Evolutionary conservation across 2,113 vertebrate genomes (phyloP).

Genomic region (Antechinus stuartii): DNA sequence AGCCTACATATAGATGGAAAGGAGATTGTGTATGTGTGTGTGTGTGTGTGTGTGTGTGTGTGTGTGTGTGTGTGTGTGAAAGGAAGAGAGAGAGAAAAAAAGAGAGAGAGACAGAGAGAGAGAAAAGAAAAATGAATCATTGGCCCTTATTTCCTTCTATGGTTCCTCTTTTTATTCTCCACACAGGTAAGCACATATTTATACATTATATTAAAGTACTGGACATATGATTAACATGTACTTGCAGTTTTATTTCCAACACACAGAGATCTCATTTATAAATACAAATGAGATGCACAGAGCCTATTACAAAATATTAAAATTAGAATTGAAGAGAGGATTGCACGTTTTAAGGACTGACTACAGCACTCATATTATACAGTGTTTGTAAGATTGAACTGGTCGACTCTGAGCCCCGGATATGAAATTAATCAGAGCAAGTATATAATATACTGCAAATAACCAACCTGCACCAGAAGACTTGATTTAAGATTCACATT

Average conservation of each 20-base stretch:
- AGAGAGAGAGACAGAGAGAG: background rate
- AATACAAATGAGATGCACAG: conserved; percentile 73
- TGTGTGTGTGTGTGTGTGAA: no score
- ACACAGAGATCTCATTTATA: conserved; percentile 62
- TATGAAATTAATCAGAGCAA: conserved; percentile 66
- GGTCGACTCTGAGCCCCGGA: conserved; percentile 31
- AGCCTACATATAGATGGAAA: conserved; percentile 24
- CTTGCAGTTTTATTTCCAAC: conserved; percentile 67
- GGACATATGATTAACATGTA: conserved; percentile 48
- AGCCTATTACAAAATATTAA: conserved; percentile 75
- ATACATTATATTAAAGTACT: conserved; percentile 13
- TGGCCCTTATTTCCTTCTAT: conserved; percentile 41
- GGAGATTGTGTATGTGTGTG: no score
- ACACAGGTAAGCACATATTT: conserved; percentile 60
- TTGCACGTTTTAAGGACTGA: conserved; percentile 61
- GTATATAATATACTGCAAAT: conserved; percentile 71
- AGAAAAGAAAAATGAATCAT: conserved; percentile 5
- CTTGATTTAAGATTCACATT: conserved; percentile 63
- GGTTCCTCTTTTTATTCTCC: conserved; percentile 55
- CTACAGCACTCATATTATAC: conserved; percentile 43
- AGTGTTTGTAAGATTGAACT: conserved; percentile 34
- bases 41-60: no score
- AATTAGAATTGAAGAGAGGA: conserved; percentile 77
- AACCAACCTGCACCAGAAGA: conserved; percentile 52
- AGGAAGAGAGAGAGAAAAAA: background rate